Evolutionary conservation across 2,113 vertebrate genomes (phyloP).

Genomic region (Macquaria australasica): DNA sequence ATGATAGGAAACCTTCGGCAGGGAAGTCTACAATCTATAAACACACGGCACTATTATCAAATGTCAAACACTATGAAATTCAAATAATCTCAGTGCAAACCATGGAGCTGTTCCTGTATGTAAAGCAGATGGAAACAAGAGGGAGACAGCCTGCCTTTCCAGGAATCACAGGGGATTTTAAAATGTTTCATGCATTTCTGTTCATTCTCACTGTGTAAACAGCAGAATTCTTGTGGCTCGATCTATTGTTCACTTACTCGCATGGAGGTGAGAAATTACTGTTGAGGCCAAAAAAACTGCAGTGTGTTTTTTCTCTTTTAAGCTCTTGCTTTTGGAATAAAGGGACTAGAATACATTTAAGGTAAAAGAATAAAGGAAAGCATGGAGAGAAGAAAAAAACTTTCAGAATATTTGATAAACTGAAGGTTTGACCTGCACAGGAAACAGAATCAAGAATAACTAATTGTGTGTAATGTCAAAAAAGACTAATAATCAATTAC

Average conservation of each 20-base stretch:
- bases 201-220: conserved; percentile 71
- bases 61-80: conserved; percentile 81
- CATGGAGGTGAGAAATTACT: conserved; percentile 54
- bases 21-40: conserved; percentile 64
- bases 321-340: conserved; percentile 14
- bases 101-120: conserved; percentile 64
- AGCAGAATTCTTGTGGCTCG: conserved; percentile 48
- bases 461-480: not conserved
- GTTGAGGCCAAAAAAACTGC: conserved; percentile 5
- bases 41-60: conserved; percentile 71
- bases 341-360: conserved; percentile 1
- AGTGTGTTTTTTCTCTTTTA: conserved; percentile 3
- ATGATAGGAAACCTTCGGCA: conserved; percentile 64
- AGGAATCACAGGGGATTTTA: conserved; percentile 71
- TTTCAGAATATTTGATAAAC: not conserved
- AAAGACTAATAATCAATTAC: not conserved
- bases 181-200: conserved; percentile 72
- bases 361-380: conserved; percentile 30
- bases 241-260: conserved; percentile 58
- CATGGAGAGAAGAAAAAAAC: not conserved
- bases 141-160: conserved; percentile 45
- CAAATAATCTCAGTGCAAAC: conserved; percentile 76
- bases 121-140: conserved; percentile 71
- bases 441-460: not conserved
- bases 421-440: not conserved